Conservation (phyloP, 2,113 vertebrate genomes). For the Heterotilapia buettikoferi region DNA sequence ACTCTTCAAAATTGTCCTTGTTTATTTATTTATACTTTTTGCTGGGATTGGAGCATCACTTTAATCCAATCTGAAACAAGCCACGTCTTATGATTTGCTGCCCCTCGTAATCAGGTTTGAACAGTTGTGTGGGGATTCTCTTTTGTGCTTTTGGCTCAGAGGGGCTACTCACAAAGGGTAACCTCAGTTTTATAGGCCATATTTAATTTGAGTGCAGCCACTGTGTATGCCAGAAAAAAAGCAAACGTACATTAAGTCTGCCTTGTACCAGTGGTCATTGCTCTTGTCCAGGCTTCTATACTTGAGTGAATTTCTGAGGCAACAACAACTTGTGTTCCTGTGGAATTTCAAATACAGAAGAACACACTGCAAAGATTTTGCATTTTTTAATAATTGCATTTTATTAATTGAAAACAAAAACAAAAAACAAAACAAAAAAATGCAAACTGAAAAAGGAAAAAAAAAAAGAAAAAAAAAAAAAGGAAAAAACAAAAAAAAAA, state of each 20-base stretch:
- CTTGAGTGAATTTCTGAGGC: neutral
- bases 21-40: neutral
- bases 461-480: conserved; percentile 19
- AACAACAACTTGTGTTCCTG: neutral
- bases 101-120: neutral
- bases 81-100: neutral
- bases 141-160: neutral
- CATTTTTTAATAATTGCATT: conserved; percentile 73
- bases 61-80: neutral
- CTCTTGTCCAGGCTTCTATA: neutral
- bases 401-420: conserved; percentile 74
- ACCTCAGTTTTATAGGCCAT: neutral
- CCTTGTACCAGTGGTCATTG: neutral
- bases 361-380: neutral
- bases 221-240: neutral
- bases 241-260: neutral
- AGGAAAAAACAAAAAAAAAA: conserved; percentile 17
- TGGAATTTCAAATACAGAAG: neutral
- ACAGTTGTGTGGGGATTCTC: neutral
- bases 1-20: neutral
- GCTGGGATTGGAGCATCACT: neutral
- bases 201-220: neutral
- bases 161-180: neutral
- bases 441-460: conserved; percentile 30
- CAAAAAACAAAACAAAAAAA: conserved; percentile 46